Evolutionary conservation across 2,797 vertebrate genomes (phyloP), one percentile per base, ranked within the genome.

Genomic region (Fratercula arctica): DNA sequence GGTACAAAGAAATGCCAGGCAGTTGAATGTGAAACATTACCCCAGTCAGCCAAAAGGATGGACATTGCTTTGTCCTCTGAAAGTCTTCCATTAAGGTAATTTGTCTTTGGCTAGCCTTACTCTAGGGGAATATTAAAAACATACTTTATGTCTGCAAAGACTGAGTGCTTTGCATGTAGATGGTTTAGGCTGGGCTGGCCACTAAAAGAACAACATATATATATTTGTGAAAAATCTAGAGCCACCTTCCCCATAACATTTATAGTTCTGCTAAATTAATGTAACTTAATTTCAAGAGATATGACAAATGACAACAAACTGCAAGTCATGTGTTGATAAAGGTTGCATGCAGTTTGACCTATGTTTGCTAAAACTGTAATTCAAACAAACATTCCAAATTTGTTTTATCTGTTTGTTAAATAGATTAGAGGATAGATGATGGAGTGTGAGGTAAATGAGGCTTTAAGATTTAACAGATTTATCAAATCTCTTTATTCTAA

Each of bases 121-220:
- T 81, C 41, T 14, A 54, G 75, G 28, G 20, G 60, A 89, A 89
- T 95, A 82, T 85, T 92, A 89, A 95, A 90, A 95, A 51, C 64
- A 53, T 59, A 61, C 45, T 92, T 88, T 59, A 20, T 33, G 18
- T 60, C 61, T 94, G 56, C 45, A 70, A 69, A 84, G 56, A 45
- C 63, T 39, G 54, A 92, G 33, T 79, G n/a, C 29, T 80, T 67
- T 68, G 28, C 61, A 54, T 83, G 67, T 50, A 86, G 41, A 77
- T 75, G 53, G 63, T 24, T 33, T 66, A 66, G 41, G 63, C 41
- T 33, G 31, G 31, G 31, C 63, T 45, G 63, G 41, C 29, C 41
- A 45, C 63, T 66, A 66, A 24, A 45, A 33, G 31, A 45, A 45
- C 9, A 15, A 45, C 63, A 72, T 48, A 83, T 53, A 48, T 3